Base-by-base conservation (phyloP, 1,140 invertebrate genomes). In the Capitella teleta region DNA sequence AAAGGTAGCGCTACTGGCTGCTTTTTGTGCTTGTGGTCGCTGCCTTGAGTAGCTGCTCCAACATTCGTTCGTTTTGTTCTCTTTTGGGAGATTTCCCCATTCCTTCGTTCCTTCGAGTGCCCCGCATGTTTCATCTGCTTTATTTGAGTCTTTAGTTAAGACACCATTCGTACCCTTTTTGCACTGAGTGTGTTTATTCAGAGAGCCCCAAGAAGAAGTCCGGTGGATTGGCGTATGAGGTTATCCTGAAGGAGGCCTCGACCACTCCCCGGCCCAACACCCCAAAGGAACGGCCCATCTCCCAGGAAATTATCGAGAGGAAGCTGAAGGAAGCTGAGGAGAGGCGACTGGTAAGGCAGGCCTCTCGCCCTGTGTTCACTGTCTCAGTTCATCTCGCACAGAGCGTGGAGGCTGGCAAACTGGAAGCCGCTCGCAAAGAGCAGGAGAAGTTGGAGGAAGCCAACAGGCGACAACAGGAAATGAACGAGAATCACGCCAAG, bases 311-410 rank as follows among this genome's bases (percentile, higher is more conserved):
- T 60, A 92, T 94, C 61, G 82, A 87, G 60, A 85, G 87, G 58
- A 94, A 93, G 68, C 77, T 93, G 2, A 84, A 84, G 66, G 87
- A 86, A 38, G 90, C 90, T 40, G 87, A 92, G 63, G 87, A 93
- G 66, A 80, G 89, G 64, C 83, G 88, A 76, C 77, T 85, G 75
- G 85, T 87, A 76, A 71, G 76, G 72, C 19, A 4, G 38, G 2
- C 10, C 10, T 12, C 10, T 34, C 10, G 38, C 8, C 8, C n/a
- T n/a, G n/a, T n/a, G n/a, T n/a, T n/a, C n/a, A n/a, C n/a, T n/a
- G n/a, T n/a, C n/a, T n/a, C n/a, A n/a, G n/a, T n/a, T n/a, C 38
- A 40, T 6, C 38, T 21, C 21, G 38, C 25, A 24, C 10, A 19
- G 8, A 40, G 25, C 8, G 8, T 24, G 0, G 25, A 40, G 38